Conservation (phyloP, 1,140 invertebrate genomes). For the Myzus persicae region DNA sequence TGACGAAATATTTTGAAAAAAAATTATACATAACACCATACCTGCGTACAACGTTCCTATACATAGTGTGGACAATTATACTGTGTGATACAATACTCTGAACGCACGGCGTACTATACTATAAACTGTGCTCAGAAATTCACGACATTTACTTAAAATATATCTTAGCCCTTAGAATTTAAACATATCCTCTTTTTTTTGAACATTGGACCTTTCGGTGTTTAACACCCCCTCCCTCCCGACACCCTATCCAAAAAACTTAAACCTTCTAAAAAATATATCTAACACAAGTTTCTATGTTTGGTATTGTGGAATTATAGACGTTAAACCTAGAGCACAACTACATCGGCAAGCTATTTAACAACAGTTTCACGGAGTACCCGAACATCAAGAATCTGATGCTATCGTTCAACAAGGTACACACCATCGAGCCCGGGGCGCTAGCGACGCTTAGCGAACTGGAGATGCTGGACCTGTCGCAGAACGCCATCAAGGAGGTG, state of each 20-base stretch:
- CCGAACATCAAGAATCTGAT: slow-evolving; percentile 22
- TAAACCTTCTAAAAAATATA: not conserved
- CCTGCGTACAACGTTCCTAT: no score
- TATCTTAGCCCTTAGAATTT: no score
- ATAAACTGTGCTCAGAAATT: no score
- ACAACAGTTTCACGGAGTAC: slow-evolving; percentile 30
- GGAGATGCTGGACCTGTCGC: slow-evolving; percentile 22
- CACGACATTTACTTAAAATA: no score
- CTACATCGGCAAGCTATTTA: slow-evolving; percentile 25
- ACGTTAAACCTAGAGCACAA: not conserved
- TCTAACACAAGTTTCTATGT: not conserved
- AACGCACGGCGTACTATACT: not conserved
- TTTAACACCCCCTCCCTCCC: no score
- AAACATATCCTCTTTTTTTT: no score
- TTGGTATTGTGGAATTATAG: not conserved
- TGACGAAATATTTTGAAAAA: not conserved
- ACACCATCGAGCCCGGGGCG: not conserved
- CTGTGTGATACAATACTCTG: not conserved
- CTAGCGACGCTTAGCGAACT: not conserved
- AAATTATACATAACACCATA: not conserved
- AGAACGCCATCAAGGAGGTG: not conserved
- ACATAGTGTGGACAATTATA: no score
- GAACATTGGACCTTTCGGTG: no score
- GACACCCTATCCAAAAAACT: no score
- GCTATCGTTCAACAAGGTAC: not conserved